Evolutionary conservation across 2,113 vertebrate genomes (phyloP).

Genomic region (Eudyptes chrysolophus): DNA sequence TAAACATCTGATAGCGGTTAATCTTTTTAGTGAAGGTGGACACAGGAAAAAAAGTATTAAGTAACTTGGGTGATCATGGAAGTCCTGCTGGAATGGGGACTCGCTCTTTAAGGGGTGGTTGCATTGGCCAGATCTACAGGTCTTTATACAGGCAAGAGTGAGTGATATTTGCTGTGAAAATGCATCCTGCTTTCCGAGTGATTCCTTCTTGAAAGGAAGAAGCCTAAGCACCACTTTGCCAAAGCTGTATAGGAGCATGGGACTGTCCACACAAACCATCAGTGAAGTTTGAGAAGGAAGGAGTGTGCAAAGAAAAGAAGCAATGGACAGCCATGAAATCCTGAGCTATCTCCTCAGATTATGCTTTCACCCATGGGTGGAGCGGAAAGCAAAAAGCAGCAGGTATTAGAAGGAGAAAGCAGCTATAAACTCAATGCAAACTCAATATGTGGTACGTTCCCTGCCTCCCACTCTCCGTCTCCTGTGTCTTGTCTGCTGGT

Average conservation of each 20-base stretch:
- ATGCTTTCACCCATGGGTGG: background rate
- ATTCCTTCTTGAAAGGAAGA: background rate
- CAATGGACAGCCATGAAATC: background rate
- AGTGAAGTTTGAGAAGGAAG: background rate
- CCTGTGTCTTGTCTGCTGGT: background rate
- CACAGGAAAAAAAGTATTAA: background rate
- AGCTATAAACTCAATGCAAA: background rate
- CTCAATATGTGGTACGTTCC: background rate
- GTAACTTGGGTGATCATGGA: background rate
- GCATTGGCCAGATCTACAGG: background rate
- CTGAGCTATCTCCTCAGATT: background rate
- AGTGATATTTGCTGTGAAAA: background rate
- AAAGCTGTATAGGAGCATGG: background rate
- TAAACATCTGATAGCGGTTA: background rate
- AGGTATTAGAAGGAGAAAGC: background rate
- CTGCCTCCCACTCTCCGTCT: background rate
- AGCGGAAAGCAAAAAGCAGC: background rate
- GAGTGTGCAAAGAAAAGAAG: background rate
- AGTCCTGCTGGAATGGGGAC: background rate
- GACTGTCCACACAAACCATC: background rate
- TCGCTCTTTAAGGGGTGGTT: background rate
- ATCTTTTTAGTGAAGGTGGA: slow-evolving; percentile 3
- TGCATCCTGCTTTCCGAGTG: background rate
- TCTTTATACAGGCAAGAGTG: background rate
- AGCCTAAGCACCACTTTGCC: background rate